Evolutionary conservation across 2,888 invertebrate species (phyloP), one percentile per base, ranked within the genome.

Genomic region (Caenorhabditis sulstoni): DNA sequence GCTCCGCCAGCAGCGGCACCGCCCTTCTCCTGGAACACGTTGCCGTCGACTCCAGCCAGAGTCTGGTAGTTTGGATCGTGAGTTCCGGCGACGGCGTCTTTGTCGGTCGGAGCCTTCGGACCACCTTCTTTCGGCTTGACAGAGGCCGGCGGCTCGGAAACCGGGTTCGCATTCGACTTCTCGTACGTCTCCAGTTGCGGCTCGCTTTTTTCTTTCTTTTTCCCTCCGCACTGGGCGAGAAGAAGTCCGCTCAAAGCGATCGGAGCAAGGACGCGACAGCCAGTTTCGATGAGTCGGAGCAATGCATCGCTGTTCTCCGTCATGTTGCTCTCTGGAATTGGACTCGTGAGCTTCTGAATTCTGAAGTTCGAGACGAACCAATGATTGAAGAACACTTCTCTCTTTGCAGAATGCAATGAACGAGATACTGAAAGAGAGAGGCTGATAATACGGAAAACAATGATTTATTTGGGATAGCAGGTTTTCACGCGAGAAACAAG

Each of bases 21-120:
- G 18, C 57, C 66, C 20, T 66, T 66, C 57, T 66, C 44, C 8
- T 57, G 47, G 66, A 66, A 66, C 1, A 55, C 55, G 49, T 66
- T 55, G 37, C 44, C 55, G 22, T 55, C 66, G 20, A 66, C 45
- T 11, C 66, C 66, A 16, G 66, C 66, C 49, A 66, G 57, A n/a
- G 66, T 66, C 20, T 66, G 66, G 20, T 66, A 66, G 23, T 66
- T 73, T 8, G 73, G 64, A 52, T 73, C 73, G 49, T 73, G 64
- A n/a, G 73, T 68, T 41, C 67, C 67, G 29, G 67, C 67, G 5
- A 68, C 67, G 0, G 67, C 67, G 50, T 57, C 55, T 23, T 68
- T 68, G 39, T 68, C 67, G 18, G 49, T 41, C 35, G 67, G 67
- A 18, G 67, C 67, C 41, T 68, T 68, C 11, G 58, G 67, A 11